A percentile compares a stretch with the other conserved stretches of the same genome.
phyloP scores from a whole-genome alignment of 2,888 invertebrate species.

The Steinernema scapterisci region DNA sequence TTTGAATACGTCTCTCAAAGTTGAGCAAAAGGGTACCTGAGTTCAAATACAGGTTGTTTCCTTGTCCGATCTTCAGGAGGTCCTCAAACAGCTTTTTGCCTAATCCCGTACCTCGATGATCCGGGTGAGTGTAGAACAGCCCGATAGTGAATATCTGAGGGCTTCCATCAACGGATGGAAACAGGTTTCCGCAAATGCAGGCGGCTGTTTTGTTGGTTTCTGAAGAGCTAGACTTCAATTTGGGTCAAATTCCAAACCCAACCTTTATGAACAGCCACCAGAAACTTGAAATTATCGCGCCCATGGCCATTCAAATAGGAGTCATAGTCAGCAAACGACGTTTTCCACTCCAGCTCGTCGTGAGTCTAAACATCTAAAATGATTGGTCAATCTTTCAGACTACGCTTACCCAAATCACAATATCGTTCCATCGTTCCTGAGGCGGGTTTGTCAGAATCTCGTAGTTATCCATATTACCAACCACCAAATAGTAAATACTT shows the following conservation, averaged over 20 bases:
- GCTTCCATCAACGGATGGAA: constrained; percentile 1
- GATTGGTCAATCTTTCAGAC: no score
- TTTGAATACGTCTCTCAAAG: background rate
- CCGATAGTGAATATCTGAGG: background rate
- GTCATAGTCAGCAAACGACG: background rate
- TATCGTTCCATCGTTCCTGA: no score
- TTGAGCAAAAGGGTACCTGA: background rate
- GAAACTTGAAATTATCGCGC: background rate
- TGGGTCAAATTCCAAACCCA: background rate
- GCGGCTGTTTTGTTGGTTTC: background rate
- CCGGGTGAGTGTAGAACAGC: constrained; percentile 7
- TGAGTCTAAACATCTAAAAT: background rate
- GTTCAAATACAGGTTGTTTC: background rate
- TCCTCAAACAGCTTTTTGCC: background rate
- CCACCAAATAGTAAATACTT: no score
- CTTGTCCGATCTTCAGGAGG: background rate
- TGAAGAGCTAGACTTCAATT: background rate
- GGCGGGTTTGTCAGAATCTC: no score
- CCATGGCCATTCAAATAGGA: background rate
- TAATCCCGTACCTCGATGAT: background rate
- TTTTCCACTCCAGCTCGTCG: background rate
- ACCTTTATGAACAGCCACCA: background rate
- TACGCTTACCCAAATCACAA: no score
- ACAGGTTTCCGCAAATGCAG: background rate
- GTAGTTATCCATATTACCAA: no score